phyloP scores from a whole-genome alignment of 92 coral and sea anemone genomes.

The Porites rus region DNA sequence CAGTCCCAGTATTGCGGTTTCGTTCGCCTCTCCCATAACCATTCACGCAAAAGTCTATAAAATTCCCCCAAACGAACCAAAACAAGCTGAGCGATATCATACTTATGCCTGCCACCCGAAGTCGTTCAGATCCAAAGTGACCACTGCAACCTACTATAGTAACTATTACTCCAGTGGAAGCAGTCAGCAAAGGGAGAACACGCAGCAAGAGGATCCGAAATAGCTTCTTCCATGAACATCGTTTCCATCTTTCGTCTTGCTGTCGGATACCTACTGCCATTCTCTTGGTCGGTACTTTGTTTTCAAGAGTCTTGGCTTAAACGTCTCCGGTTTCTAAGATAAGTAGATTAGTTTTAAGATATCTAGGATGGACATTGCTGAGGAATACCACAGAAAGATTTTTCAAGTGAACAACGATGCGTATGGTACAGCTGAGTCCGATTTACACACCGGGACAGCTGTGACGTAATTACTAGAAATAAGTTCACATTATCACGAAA shows the following conservation, averaged over 20 bases:
- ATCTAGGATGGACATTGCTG: too few relatives aligned
- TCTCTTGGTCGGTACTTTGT: background rate
- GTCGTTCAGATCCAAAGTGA: background rate
- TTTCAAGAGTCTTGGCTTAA: too few relatives aligned
- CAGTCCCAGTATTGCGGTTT: background rate
- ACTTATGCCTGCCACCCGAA: slow-evolving; percentile 11
- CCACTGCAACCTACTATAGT: background rate
- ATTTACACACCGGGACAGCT: background rate
- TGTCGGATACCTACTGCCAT: background rate
- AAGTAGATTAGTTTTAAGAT: background rate
- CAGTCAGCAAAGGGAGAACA: background rate
- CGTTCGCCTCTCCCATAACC: slow-evolving; percentile 5
- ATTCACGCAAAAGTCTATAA: slow-evolving; percentile 21
- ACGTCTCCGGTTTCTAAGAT: background rate
- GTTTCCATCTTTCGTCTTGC: background rate
- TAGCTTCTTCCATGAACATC: background rate
- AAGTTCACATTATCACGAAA: background rate
- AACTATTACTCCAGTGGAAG: background rate
- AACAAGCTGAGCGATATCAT: slow-evolving; percentile 24
- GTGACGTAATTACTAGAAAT: background rate
- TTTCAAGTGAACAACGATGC: background rate
- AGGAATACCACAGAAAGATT: too few relatives aligned
- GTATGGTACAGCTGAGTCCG: background rate
- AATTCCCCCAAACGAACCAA: slow-evolving; percentile 45
- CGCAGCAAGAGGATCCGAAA: slow-evolving; percentile 11